Percentiles rank a stretch among this genome's conserved stretches.
Conservation (phyloP, 2,797 vertebrate species). For the Phrynocephalus vlangalii region DNA sequence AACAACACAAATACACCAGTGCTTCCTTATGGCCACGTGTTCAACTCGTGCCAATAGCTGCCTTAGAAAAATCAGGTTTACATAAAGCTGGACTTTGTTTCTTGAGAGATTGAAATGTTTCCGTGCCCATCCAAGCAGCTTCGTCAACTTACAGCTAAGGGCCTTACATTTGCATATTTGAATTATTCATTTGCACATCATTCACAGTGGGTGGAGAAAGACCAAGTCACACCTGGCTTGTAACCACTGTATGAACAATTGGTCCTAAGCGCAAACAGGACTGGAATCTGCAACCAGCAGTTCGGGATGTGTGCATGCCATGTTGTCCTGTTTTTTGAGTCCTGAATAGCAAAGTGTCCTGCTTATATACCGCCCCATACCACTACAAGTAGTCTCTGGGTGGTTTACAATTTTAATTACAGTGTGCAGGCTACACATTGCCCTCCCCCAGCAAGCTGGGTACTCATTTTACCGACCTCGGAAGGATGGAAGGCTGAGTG, state of each 20-base stretch:
- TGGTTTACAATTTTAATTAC: too few species aligned
- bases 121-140: too few species aligned
- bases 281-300: neutral
- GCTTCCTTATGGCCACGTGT: constrained; percentile 39
- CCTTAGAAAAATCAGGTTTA: neutral
- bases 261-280: too few species aligned
- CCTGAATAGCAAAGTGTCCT: neutral
- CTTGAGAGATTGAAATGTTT: too few species aligned
- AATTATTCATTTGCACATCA: constrained; percentile 23
- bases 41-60: constrained; percentile 28
- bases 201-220: neutral
- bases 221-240: neutral
- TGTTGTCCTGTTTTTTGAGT: neutral
- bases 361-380: too few species aligned
- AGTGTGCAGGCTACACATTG: too few species aligned
- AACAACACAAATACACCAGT: neutral
- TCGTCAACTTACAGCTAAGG: neutral
- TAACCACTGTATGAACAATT: neutral
- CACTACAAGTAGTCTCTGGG: too few species aligned
- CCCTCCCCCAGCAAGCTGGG: too few species aligned
- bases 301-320: neutral
- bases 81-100: neutral
- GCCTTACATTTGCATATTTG: constrained; percentile 22
- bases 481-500: too few species aligned
- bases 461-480: too few species aligned